Base-by-base conservation (phyloP, 2,113 vertebrate genomes). In the Rissa tridactyla region DNA sequence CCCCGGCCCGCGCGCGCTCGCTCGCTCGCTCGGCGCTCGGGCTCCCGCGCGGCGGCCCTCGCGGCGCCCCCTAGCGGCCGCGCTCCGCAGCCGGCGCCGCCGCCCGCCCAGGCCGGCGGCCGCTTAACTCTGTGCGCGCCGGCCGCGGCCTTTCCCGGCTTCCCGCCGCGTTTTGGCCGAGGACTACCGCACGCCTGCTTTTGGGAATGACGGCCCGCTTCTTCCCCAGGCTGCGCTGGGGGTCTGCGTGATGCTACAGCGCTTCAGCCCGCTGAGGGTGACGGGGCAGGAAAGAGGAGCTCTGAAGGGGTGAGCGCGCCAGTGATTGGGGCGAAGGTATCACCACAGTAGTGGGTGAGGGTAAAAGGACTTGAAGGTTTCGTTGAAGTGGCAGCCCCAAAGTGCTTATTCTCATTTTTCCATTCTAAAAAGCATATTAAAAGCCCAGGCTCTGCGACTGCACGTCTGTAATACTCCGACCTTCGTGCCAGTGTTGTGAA, bases 261-360 rank as follows among this genome's bases (percentile, higher is more conserved):
- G 58, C 46, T 44, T 9, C 60, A 7, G 49, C 25, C 68, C 1
- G 16, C 7, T 10, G 5, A 3, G 54, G 44, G 0, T 9, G 81
- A 6, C 0, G 21, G 42, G 20, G 3, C 21, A 5, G 58, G 10
- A 2, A 27, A 27, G 44, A 16, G 26, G 49, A 30, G 34, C 23
- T 8, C 15, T 3, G 0, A 1, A 9, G 0, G 3, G 38, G 36
- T 10, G 27, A 36, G 54, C 40, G 1, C 2, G 5, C 14, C 18
- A 14, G 2, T 0, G 8, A 0, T 6, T 6, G 0, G 0, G 14
- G 23, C 1, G 6, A 7, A 11, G 27, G 13, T 10, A 1, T 12
- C 10, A 0, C 22, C 9, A 4, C 14, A 8, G 0, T 2, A 22
- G 70, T 20, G 30, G 12, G 22, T 5, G 32, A 69, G 5, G 15